These are phyloP conservation scores for Eidolon helvum DNA, from an alignment of 2,113 vertebrate species.

Conservation along the genomic window DNA sequence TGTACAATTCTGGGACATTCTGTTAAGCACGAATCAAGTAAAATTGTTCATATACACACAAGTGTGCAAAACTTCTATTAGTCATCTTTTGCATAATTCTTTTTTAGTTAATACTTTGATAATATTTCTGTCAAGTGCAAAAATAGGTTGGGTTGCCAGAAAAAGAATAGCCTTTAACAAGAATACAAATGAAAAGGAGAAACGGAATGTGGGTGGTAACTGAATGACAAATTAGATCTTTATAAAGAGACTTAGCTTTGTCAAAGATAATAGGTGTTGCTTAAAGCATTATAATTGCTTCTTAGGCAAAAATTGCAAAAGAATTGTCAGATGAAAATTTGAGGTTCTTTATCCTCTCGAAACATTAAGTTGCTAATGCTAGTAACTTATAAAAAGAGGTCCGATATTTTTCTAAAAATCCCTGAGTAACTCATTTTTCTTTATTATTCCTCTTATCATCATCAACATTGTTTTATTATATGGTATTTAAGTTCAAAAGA, in stretches of 20 bases:
- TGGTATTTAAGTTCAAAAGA: neutral
- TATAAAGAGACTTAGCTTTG: neutral
- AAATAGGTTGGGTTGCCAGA: neutral
- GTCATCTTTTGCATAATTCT: neutral
- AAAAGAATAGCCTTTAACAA: neutral
- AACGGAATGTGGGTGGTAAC: conserved; percentile 21
- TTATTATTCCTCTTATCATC: neutral
- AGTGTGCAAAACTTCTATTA: neutral
- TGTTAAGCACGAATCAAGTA: neutral
- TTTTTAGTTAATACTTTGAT: neutral
- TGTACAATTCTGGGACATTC: neutral
- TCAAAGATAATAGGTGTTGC: conserved; percentile 14
- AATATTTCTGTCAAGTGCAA: neutral
- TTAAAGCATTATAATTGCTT: conserved; percentile 32
- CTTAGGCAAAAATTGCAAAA: conserved; percentile 36
- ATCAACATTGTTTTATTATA: neutral
- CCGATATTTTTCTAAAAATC: neutral
- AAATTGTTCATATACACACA: neutral
- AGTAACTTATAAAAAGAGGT: conserved; percentile 14
- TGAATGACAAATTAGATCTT: neutral
- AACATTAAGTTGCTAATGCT: neutral
- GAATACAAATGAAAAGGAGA: conserved; percentile 33
- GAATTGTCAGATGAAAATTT: neutral
- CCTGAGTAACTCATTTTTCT: neutral
- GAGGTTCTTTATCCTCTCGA: neutral